Evolutionary conservation across 2,113 vertebrate genomes (phyloP), one percentile per base, ranked within the genome.

Genomic region (Raphicerus campestris): DNA sequence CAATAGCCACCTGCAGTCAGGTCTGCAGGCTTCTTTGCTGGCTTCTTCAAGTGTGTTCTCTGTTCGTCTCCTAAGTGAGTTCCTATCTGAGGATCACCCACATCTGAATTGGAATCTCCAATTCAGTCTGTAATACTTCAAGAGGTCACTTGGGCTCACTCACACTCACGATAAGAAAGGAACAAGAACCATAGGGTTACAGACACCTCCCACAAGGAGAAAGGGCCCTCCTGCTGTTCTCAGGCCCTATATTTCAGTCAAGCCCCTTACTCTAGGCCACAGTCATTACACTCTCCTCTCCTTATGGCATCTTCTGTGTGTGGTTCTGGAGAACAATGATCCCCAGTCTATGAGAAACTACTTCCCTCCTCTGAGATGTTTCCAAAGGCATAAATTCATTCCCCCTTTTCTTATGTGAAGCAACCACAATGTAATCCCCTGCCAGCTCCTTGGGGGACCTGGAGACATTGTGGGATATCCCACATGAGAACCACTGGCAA

Each of bases 291-390:
- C 47, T 73, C 70, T 24, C 51, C 22, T 19, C 14, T 60, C 42
- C 66, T 0, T 0, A 2, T 1, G 5, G 17, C 5, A 51, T 42
- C 39, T 17, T 88, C 56, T 10, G 10, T 4, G 10, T 5, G 9
- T 24, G 9, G 19, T 53, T n/a, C 22, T 7, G 28, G 61, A 42
- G n/a, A 42, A n/a, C 35, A 10, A 2, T 3, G 22, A 78, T 55
- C 16, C 35, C 35, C 66, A 1, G 3, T 11, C 66, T 24, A 1
- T 6, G 6, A 49, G 81, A 85, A 84, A 10, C 14, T 15, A 7
- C 66, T 26, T 45, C 56, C 20, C 14, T 42, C 73, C 35, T 66
- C 56, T 45, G 73, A 55, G n/a, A 53, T 24, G 45, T 32, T 4
- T 58, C 28, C 28, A 13, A 5, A 3, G 7, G 6, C 28, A 15